phyloP scores from a whole-genome alignment of 2,113 vertebrate genomes.

The Caranx melampygus region DNA sequence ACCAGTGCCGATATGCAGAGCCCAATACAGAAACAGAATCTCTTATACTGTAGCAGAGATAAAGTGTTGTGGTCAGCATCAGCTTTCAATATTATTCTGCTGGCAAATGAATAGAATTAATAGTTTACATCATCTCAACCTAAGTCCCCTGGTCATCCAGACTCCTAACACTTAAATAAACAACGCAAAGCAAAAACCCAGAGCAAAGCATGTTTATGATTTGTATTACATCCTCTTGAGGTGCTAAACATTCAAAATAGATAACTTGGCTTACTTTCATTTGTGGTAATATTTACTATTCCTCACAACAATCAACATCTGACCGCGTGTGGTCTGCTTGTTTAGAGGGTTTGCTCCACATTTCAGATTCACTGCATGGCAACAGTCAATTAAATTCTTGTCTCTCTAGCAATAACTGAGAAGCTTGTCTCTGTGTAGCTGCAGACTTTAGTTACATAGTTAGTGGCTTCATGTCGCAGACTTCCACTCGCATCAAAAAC shows the following conservation, averaged over 20 bases:
- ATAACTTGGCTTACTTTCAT: not conserved
- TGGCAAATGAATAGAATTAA: not conserved
- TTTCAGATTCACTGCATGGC: not conserved
- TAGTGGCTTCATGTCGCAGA: not conserved
- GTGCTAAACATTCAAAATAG: not conserved
- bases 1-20: not conserved
- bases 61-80: not conserved
- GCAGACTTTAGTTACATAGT: not conserved
- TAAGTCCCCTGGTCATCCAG: not conserved
- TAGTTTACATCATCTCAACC: not conserved
- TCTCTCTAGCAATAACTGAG: not conserved
- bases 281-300: not conserved
- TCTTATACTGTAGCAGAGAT: not conserved
- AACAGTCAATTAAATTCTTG: not conserved
- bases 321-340: not conserved
- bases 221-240: not conserved
- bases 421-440: not conserved
- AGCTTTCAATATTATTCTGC: not conserved
- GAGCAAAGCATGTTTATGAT: not conserved
- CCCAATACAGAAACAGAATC: not conserved
- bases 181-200: not conserved
- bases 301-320: not conserved
- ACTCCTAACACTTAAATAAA: not conserved
- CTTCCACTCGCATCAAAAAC: not conserved
- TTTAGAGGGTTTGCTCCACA: not conserved